Base-by-base conservation (phyloP, 1,140 invertebrate genomes). In the Saxidomus purpurata region DNA sequence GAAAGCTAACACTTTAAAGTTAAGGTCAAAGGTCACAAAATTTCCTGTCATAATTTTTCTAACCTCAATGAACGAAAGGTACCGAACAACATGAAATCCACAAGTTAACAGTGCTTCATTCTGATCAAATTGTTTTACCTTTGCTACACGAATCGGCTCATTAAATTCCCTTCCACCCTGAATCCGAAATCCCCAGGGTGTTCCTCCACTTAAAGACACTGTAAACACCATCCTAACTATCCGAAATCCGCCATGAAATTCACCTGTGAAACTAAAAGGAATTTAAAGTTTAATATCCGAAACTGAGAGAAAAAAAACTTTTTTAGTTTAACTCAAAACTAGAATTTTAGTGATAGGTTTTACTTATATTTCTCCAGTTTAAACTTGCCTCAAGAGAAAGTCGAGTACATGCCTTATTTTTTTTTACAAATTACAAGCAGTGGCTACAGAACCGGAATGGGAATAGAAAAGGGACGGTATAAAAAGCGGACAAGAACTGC, bases 121-220 rank as follows among this genome's bases (percentile, higher is more conserved):
- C 36, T 74, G 25, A 15, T 47, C 25, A 82, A 55, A 38, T 3
- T 61, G 63, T 91, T 92, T 92, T 91, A 95, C 95, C 94, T 95
- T 95, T 22, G 95, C 93, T 74, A 95, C 92, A 89, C 77, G 93
- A 22, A 95, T 90, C 22, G 94, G 93, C 91, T 94, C 92, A 69
- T 94, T 92, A 91, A 94, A 94, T 92, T 94, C 94, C 90, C 89
- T 90, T 63, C 95, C 95, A 89, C 95, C 98, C 95, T 98, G 97
- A 97, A 98, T 97, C 77, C 98, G 97, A 96, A 98, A 98, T 92
- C 98, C 98, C 98, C 98, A 98, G 84, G 98, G 98, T 93, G 97
- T 97, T 71, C 98, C 98, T 90, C 98, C 98, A 93, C 97, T 97
- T 90, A 98, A 96, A 94, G 93, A 89, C 87, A 95, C 93, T 79